Conservation (phyloP, 2,797 vertebrate species). For the Cryptoprocta ferox region DNA sequence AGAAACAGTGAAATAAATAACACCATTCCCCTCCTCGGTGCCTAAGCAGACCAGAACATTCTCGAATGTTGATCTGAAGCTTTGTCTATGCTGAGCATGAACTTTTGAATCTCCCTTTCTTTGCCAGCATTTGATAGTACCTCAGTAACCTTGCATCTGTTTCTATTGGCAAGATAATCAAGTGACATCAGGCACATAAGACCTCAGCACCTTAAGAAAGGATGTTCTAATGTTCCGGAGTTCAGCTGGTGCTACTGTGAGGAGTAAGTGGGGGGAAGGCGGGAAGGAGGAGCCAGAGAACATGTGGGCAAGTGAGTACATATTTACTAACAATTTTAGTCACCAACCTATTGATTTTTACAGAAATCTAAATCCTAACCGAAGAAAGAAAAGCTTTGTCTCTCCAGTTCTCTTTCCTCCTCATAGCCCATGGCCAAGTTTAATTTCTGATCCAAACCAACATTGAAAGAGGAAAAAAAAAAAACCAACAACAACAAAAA, state of each 20-base stretch:
- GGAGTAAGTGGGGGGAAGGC: not conserved
- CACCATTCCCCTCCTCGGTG: not conserved
- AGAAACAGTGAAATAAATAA: constrained; percentile 33
- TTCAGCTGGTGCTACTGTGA: not conserved
- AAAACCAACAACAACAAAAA: constrained; percentile 27
- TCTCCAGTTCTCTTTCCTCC: not conserved
- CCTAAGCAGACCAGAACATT: constrained; percentile 12
- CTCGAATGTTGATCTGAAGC: constrained; percentile 32
- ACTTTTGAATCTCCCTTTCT: not conserved
- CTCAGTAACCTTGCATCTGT: not conserved
- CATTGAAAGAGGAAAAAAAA: not conserved
- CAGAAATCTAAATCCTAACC: not conserved
- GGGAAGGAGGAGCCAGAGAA: not conserved
- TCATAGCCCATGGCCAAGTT: not conserved
- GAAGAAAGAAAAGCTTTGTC: constrained; percentile 35
- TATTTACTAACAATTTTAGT: not conserved
- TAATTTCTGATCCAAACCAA: not conserved
- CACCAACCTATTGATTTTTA: constrained; percentile 34
- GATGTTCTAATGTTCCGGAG: not conserved
- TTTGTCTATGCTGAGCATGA: constrained; percentile 53
- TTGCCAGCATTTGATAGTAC: not conserved
- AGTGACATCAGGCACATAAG: not conserved
- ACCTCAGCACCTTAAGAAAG: not conserved
- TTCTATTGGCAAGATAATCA: constrained; percentile 11
- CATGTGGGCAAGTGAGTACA: not conserved